Evolutionary conservation across 1,140 invertebrate species (phyloP).

Genomic region (Drosophila aff.): DNA sequence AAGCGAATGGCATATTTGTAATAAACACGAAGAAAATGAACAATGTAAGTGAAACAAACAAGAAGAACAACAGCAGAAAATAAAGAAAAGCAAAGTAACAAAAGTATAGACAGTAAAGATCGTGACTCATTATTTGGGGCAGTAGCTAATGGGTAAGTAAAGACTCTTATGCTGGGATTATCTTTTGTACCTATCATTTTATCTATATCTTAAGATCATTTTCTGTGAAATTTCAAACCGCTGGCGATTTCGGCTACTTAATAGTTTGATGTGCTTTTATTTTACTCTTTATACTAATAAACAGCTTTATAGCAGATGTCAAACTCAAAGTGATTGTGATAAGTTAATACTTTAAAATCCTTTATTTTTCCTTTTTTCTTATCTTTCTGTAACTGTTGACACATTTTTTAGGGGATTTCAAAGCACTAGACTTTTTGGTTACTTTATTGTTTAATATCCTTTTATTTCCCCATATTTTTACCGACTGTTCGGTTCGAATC

Average conservation of each 20-base stretch:
- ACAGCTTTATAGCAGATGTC: no score
- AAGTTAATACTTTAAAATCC: no score
- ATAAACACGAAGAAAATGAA: conserved; percentile 35
- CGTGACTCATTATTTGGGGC: not conserved
- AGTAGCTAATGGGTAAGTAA: not conserved
- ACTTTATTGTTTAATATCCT: not conserved
- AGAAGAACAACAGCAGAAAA: conserved; percentile 50
- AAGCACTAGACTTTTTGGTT: not conserved
- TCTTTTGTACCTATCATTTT: no score
- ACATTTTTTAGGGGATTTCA: not conserved
- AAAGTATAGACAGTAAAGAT: conserved; percentile 48
- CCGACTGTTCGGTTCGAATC: not conserved
- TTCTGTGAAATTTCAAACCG: no score
- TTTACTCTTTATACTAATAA: no score
- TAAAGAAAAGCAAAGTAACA: conserved; percentile 58
- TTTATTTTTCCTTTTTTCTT: no score
- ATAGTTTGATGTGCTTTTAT: no score
- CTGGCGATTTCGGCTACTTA: no score
- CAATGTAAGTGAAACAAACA: conserved; percentile 69
- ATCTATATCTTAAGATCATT: no score
- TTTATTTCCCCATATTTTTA: not conserved
- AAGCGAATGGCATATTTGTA: conserved; percentile 64
- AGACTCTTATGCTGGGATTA: not conserved
- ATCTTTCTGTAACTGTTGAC: no score
- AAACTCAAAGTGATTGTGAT: no score